These are phyloP conservation scores for Mactromeris polynyma DNA, from an alignment of 2,888 invertebrate species.

Conservation along the genomic window DNA sequence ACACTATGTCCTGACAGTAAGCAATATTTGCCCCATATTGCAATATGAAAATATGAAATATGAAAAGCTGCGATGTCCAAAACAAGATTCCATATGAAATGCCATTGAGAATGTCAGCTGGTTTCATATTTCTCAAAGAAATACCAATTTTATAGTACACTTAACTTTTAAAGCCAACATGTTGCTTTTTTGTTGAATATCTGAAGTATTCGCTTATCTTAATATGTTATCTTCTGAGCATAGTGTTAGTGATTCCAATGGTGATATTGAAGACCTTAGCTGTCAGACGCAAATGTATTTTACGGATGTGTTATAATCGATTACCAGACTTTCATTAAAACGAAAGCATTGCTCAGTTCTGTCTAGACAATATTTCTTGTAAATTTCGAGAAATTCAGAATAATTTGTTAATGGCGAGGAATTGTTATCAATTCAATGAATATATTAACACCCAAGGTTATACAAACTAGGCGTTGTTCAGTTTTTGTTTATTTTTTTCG, in stretches of 20 bases:
- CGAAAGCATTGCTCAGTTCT: background rate
- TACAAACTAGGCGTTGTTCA: background rate
- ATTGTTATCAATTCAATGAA: background rate
- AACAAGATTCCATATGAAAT: no score
- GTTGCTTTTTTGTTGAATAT: no score
- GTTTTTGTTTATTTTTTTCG: background rate
- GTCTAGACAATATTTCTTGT: slow-evolving; percentile 1
- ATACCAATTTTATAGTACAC: no score
- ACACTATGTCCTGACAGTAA: no score
- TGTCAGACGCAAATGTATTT: background rate
- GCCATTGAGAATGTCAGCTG: no score
- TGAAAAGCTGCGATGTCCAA: no score
- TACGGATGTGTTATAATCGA: background rate
- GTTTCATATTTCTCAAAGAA: no score
- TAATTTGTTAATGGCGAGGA: background rate
- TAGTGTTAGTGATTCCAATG: background rate
- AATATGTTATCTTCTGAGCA: no score
- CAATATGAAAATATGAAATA: no score
- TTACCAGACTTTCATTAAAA: background rate
- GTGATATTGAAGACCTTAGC: background rate
- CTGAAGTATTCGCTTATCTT: no score
- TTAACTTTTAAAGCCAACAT: no score
- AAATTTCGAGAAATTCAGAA: background rate
- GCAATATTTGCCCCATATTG: no score
- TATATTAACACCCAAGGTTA: slow-evolving; percentile 1